phyloP scores from a whole-genome alignment of 2,888 invertebrate species.

The Hybos culiciformis region DNA sequence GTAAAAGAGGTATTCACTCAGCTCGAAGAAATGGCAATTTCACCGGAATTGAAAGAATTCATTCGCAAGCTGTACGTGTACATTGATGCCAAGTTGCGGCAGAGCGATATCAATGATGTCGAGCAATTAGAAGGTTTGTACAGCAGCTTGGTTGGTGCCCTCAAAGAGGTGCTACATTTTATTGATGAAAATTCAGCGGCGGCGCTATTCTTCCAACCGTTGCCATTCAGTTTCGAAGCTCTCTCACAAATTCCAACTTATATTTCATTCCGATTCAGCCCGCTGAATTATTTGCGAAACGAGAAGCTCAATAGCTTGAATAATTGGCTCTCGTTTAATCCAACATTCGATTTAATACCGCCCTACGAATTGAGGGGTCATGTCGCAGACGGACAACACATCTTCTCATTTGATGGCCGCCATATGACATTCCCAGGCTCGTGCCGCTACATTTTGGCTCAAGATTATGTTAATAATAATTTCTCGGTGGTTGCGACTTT shows the following conservation, averaged over 20 bases:
- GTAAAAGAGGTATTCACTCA: conserved; percentile 42
- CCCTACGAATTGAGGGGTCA: conserved; percentile 56
- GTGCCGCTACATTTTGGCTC: conserved; percentile 72
- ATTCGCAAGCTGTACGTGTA: conserved; percentile 46
- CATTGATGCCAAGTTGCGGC: conserved; percentile 48
- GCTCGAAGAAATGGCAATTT: conserved; percentile 45
- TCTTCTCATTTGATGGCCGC: conserved; percentile 78
- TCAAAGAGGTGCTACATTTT: conserved; percentile 36
- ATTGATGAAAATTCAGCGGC: conserved; percentile 9
- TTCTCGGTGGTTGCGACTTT: conserved; percentile 68
- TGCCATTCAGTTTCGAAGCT: conserved; percentile 33
- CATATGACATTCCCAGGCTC: conserved; percentile 66
- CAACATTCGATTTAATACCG: conserved; percentile 47
- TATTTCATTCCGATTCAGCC: conserved; percentile 44
- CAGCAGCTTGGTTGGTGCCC: conserved; percentile 40
- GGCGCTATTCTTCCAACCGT: conserved; percentile 3
- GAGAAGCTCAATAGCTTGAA: conserved; percentile 45
- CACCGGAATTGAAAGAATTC: conserved; percentile 48
- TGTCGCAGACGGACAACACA: conserved; percentile 65
- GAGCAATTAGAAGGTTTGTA: conserved; percentile 49
- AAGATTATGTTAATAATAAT: conserved; percentile 74
- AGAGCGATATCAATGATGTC: conserved; percentile 45
- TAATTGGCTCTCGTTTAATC: conserved; percentile 29
- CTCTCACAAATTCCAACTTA: conserved; percentile 41
- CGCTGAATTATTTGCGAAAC: conserved; percentile 44